Evolutionary conservation across 2,113 vertebrate genomes (phyloP).

Genomic region (Neomonachus schauinslandi): DNA sequence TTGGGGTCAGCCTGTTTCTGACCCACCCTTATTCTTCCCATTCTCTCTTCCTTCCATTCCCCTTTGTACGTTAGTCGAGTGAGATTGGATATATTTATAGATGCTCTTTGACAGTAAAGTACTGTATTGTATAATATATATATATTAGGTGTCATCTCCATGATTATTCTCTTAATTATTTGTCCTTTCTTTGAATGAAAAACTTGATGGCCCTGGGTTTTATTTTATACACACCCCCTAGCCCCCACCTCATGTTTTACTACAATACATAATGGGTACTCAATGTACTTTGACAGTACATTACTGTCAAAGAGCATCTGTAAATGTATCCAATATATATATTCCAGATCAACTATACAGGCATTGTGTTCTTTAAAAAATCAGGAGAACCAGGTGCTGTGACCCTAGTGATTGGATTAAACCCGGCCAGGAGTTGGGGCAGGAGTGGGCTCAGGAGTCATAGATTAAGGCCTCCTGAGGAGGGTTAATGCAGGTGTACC

Average conservation of each 20-base stretch:
- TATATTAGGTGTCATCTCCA: not conserved
- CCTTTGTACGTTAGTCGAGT: not conserved
- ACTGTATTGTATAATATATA: not conserved
- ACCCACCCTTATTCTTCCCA: not conserved
- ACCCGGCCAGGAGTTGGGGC: too few species aligned
- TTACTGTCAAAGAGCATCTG: not conserved
- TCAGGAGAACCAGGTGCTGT: not conserved
- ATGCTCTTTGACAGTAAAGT: not conserved
- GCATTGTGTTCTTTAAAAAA: not conserved
- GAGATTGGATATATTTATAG: not conserved
- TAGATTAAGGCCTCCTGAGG: rapidly evolving
- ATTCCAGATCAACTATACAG: not conserved
- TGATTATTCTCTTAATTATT: not conserved
- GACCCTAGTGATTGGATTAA: too few species aligned
- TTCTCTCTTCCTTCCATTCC: not conserved
- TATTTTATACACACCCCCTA: not conserved
- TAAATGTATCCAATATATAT: not conserved
- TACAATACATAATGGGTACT: not conserved
- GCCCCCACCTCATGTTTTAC: not conserved
- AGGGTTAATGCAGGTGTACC: not conserved
- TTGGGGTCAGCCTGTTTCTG: not conserved
- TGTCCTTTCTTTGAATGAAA: constrained; percentile 8
- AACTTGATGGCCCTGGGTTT: not conserved
- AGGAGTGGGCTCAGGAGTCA: not conserved
- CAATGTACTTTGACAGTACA: too few species aligned